Conservation (phyloP, 2,888 invertebrate genomes). For the Ceriagrion tenellum region DNA sequence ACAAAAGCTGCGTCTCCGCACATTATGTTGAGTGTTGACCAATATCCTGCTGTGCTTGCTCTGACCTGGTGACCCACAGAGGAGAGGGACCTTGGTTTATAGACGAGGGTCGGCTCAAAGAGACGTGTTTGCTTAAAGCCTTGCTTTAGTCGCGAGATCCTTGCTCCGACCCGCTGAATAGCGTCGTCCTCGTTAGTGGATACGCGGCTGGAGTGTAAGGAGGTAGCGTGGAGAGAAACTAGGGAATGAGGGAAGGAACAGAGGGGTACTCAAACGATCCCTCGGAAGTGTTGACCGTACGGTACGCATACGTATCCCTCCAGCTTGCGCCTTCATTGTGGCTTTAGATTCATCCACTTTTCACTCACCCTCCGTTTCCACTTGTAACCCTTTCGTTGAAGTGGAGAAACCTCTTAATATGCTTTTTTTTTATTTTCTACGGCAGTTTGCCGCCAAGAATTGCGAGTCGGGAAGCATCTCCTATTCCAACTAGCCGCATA, state of each 20-base stretch:
- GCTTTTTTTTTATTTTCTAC: neutral
- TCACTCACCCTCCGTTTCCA: neutral
- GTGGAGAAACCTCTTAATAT: neutral
- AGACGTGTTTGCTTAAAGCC: neutral
- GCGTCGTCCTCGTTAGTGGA: neutral
- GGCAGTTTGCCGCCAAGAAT: neutral
- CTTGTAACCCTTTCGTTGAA: neutral
- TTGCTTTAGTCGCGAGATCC: neutral
- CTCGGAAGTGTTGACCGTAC: neutral
- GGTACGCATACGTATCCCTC: neutral
- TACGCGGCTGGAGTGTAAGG: neutral
- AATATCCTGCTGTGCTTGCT: neutral
- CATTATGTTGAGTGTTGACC: neutral
- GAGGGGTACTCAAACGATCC: neutral
- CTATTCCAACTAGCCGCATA: neutral
- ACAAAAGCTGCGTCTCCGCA: neutral
- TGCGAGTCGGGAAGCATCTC: neutral
- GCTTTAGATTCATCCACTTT: neutral
- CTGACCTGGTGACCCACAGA: neutral
- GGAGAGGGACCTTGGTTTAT: neutral
- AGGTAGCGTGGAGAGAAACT: neutral
- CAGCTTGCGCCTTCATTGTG: neutral
- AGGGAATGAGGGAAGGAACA: neutral
- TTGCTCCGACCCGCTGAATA: neutral
- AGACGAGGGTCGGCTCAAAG: conserved; percentile 1